Base-by-base conservation (phyloP, 2,888 invertebrate genomes). In the Trissolcus japonicus region DNA sequence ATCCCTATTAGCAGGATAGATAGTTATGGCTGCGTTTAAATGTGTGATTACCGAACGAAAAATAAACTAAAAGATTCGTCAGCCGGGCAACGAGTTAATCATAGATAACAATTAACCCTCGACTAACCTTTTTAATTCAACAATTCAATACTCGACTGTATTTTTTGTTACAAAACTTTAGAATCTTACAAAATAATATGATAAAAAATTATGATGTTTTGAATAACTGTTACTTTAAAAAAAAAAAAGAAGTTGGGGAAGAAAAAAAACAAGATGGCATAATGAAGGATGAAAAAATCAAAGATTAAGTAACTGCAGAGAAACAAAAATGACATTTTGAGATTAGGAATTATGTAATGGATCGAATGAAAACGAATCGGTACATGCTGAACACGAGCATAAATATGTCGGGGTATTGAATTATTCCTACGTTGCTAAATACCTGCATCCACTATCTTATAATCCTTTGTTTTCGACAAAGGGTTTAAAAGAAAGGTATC, bases 401-500 rank as follows among this genome's bases (percentile, higher is more conserved):
- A 25, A 59, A 63, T 21, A 63, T 50, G 50, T 50, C 19, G 6
- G 6, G 50, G 17, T 54, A 55, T 35, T 25, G 59, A 41, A 43
- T 59, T 40, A 68, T 60, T 50, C 35, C 4, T 48, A 56, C 4
- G 55, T 62, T 40, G 21, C 1, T 48, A 65, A 54, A 83, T 81
- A 88, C 88, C 88, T 85, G 87, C 86, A 86, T 84, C 82, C 81
- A 84, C 85, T 84, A 83, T 85, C 83, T 83, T 83, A 79, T 83
- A 86, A 81, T 86, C 85, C 86, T 86, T 86, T 84, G 87, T 82
- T 78, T 83, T 83, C 81, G 86, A 85, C 84, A 85, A 87, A 87
- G 85, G 87, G 82, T 86, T 86, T 82, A 86, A 86, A 85, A 85
- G 84, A 84, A 85, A 86, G 84, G 85, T 86, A 86, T 85, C 86